Conservation (phyloP, 2,888 invertebrate species). For the Ophion ventricosus region DNA sequence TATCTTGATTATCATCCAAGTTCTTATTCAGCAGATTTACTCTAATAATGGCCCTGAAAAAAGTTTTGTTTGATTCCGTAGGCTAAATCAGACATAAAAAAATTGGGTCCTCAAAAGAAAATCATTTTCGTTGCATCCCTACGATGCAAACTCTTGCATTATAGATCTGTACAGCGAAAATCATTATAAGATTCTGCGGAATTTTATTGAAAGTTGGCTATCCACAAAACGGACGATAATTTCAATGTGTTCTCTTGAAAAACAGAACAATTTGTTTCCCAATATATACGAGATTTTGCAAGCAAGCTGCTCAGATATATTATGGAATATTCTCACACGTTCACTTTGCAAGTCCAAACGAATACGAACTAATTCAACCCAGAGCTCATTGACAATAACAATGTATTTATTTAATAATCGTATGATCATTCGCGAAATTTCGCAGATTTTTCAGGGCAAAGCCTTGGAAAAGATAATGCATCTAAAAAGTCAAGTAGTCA, state of each 20-base stretch:
- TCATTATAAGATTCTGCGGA: background rate
- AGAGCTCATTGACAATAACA: background rate
- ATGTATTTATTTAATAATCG: background rate
- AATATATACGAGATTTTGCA: background rate
- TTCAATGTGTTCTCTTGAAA: too few species aligned
- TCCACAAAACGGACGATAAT: too few species aligned
- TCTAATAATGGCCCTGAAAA: too few species aligned
- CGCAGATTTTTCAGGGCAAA: conserved; percentile 73
- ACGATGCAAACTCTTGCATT: background rate
- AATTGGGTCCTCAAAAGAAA: background rate
- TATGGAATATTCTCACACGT: background rate
- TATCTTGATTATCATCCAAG: background rate
- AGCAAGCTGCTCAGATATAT: background rate
- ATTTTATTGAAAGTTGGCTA: background rate
- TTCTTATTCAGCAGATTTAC: too few species aligned
- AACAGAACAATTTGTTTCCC: background rate
- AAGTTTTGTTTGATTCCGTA: too few species aligned
- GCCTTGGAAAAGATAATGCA: conserved; percentile 71
- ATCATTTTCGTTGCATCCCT: background rate
- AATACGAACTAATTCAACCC: too few species aligned
- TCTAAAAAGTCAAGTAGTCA: conserved; percentile 70
- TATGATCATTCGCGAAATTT: background rate
- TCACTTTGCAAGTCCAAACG: too few species aligned
- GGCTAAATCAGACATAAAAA: too few species aligned
- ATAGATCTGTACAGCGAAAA: background rate